These are phyloP conservation scores for Himantopus leucocephalus DNA, from an alignment of 2,113 vertebrate genomes.

Conservation along the genomic window DNA sequence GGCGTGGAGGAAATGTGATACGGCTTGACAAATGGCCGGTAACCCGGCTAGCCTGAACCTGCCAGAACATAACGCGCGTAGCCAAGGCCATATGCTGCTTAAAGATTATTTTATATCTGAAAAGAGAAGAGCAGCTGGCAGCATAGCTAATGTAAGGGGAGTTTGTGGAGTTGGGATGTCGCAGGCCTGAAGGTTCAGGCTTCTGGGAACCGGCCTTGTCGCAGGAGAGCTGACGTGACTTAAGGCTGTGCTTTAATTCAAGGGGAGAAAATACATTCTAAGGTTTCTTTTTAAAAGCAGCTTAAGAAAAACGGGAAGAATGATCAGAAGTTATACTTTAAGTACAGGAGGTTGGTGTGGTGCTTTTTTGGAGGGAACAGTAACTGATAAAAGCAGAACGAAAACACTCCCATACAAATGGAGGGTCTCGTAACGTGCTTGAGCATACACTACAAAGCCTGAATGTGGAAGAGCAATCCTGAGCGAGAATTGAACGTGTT, in stretches of 20 bases:
- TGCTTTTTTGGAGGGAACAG: neutral
- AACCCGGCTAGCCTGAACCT: conserved; percentile 56
- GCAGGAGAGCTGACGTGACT: neutral
- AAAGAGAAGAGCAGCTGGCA: conserved; percentile 47
- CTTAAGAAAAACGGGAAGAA: neutral
- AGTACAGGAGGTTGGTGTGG: neutral
- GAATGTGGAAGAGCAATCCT: neutral
- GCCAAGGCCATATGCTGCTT: conserved; percentile 57
- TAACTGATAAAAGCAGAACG: neutral
- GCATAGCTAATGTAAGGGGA: neutral
- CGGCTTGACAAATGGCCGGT: conserved; percentile 65
- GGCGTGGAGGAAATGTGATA: conserved; percentile 73
- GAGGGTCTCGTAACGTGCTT: fast-evolving
- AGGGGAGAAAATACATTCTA: neutral
- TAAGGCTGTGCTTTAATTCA: neutral
- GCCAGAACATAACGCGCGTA: conserved; percentile 22
- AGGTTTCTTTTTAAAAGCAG: neutral
- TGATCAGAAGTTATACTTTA: neutral
- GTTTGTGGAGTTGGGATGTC: neutral
- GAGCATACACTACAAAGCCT: neutral
- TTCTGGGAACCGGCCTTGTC: neutral
- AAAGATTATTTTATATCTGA: conserved; percentile 47
- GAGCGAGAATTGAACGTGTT: neutral
- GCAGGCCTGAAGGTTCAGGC: neutral
- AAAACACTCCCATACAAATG: neutral